These are phyloP conservation scores for Coreoperca whiteheadi DNA, from an alignment of 2,113 vertebrate genomes.

Conservation along the genomic window DNA sequence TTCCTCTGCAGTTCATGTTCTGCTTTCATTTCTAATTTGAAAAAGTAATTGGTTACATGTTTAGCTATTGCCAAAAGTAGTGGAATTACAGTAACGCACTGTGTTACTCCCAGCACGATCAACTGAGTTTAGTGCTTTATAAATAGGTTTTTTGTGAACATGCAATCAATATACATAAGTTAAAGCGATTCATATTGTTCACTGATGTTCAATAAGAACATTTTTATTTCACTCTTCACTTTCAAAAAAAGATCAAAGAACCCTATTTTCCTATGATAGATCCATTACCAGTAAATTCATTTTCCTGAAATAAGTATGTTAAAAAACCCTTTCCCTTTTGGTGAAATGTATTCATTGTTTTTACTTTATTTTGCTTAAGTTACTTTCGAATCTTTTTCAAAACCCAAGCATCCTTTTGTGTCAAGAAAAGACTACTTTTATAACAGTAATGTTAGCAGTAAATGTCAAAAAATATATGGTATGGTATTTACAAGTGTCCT, in stretches of 20 bases:
- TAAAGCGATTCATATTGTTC: neutral
- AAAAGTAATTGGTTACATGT: too few species aligned
- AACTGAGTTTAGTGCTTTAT: neutral
- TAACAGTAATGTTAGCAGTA: neutral
- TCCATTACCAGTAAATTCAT: neutral
- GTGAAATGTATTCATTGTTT: neutral
- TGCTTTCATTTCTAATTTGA: too few species aligned
- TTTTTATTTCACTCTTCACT: too few species aligned
- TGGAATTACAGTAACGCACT: too few species aligned
- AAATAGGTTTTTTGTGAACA: neutral
- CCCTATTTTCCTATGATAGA: neutral
- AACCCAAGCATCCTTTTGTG: neutral
- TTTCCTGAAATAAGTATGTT: neutral
- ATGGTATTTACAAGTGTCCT: constrained; percentile 36
- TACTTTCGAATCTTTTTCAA: neutral
- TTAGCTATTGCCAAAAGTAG: too few species aligned
- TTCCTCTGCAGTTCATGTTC: too few species aligned
- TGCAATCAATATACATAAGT: neutral
- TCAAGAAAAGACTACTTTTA: neutral
- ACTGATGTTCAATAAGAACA: neutral
- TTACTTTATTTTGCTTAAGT: neutral
- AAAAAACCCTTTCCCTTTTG: neutral
- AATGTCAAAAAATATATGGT: constrained; percentile 21
- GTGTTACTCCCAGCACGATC: too few species aligned
- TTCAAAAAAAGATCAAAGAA: too few species aligned